Evolutionary conservation across 2,113 vertebrate genomes (phyloP), one percentile per base, ranked within the genome.

Genomic region (Microcebus murinus): DNA sequence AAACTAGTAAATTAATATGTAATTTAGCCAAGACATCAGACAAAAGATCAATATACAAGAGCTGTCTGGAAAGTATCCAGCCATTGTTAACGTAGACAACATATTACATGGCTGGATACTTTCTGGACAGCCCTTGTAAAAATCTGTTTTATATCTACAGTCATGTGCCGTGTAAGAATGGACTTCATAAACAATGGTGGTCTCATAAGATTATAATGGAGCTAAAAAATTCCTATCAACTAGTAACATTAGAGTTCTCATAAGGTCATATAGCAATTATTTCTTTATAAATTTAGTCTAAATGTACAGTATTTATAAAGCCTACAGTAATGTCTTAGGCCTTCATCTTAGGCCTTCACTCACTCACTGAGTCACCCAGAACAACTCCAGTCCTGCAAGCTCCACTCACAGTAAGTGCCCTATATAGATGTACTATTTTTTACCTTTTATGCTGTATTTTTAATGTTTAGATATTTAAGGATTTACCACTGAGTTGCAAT

Each of bases 21-120:
- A 15, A 93, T 82, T 96, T 50, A 83, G 76, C 45, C 55, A 93
- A 67, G 55, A 14, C 39, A 89, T 34, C 81, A 90, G 39, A 84
- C 48, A 95, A 89, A 83, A 93, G 12, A 42, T 68, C 71, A 82
- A 55, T 61, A 82, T 71, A 82, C 55, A 57, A 21, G 20, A 14
- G 55, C 55, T 57, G 55, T 57, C 20, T 8, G 7, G 55, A 57
- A 57, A 57, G 55, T 57, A 57, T 57, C 18, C 55, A 57, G 55
- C 20, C 55, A 55, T 15, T 52, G 50, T 15, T 15, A 52, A 17
- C 17, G 1, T 4, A 52, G 4, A 52, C 3, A 52, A 52, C 50
- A 52, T 52, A 52, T 14, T 52, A 52, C 50, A 52, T 20, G 52
- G 5, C 52, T 55, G 52, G 52, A 55, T 55, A 55, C 52, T 55